A percentile compares a stretch with the other conserved stretches of the same genome.
Evolutionary conservation across 2,113 vertebrate genomes (phyloP).

Genomic region (Synchiropus splendidus): DNA sequence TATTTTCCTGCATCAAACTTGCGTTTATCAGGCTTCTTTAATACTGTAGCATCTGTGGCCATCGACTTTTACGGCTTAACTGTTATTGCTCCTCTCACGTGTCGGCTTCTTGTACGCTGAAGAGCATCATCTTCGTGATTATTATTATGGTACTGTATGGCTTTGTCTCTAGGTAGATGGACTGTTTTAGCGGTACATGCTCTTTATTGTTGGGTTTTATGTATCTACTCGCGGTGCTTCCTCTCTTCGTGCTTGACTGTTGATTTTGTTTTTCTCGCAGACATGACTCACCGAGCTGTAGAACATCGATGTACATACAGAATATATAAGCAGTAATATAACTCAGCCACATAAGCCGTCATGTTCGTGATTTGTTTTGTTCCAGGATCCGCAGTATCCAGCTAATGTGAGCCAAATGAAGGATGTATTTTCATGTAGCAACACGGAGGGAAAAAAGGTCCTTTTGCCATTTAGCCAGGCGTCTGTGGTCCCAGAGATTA

Average conservation of each 20-base stretch:
- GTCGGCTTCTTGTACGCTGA: slow-evolving; percentile 30
- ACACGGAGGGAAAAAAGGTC: slow-evolving; percentile 30
- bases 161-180: slow-evolving; percentile 41
- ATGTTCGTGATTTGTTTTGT: slow-evolving; percentile 24
- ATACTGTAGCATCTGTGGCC: slow-evolving; percentile 55
- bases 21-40: slow-evolving; percentile 24
- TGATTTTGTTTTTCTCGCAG: slow-evolving; percentile 28
- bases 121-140: slow-evolving; percentile 41
- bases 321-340: slow-evolving; percentile 34
- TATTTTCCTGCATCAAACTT: slow-evolving; percentile 17
- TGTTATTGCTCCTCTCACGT: slow-evolving; percentile 41
- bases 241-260: slow-evolving; percentile 30
- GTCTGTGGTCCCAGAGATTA: slow-evolving; percentile 43
- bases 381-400: slow-evolving; percentile 35
- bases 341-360: slow-evolving; percentile 40
- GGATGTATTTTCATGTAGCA: slow-evolving; percentile 62
- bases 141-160: slow-evolving; percentile 51
- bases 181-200: slow-evolving; percentile 32
- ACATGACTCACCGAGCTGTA: slow-evolving; percentile 46
- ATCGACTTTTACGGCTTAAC: slow-evolving; percentile 38
- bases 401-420: slow-evolving; percentile 62
- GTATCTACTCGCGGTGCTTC: slow-evolving; percentile 37
- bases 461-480: slow-evolving; percentile 34
- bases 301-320: slow-evolving; percentile 41
- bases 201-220: slow-evolving; percentile 15